Base-by-base conservation (phyloP, 2,797 vertebrate genomes). In the Eupleurogrammus muticus region DNA sequence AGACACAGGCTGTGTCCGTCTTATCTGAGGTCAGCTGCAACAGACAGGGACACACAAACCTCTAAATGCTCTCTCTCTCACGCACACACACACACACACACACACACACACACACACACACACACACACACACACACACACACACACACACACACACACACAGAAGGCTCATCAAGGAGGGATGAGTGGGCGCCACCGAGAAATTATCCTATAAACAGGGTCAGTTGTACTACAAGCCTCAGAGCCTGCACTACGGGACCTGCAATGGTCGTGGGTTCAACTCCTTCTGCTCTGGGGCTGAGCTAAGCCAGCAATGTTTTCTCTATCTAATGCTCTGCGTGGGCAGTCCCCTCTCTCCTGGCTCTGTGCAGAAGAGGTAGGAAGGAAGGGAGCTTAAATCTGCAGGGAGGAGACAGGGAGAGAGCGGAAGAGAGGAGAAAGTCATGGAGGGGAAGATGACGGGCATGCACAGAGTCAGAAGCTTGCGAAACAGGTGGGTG, bases 321-420 rank as follows among this genome's bases (percentile, higher is more conserved):
- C 59, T 83, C 80, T 84, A 71, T 83, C 79, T 85, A 74, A 75
- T 58, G 46, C 71, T 62, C 57, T 82, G 83, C 53, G 82, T 87
- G 87, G 84, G 82, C 52, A 73, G 70, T 49, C 47, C 52, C 73
- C 61, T 66, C 73, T 80, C 69, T 80, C 36, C 68, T 80, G 70
- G 79, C 61, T 85, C 35, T 78, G 70, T 73, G 72, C 69, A 78
- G 73, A 61, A 81, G 67, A 86, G 47, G 74, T 75, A 77, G 77
- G 73, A 82, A 83, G 77, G 56, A 69, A 75, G 68, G 73, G 54
- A 80, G 80, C 74, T 82, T 67, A 80, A 81, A 84, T 84, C 69
- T 69, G 77, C 67, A 78, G 68, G 77, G 65, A 67, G 66, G 64
- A 83, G 70, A 75, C 57, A 49, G 73, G 19, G 73, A 69, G 55